A percentile compares a stretch with the other conserved stretches of the same genome.
Evolutionary conservation across 2,888 invertebrate species (phyloP).

Genomic region (Rotaria magnacalcarata): DNA sequence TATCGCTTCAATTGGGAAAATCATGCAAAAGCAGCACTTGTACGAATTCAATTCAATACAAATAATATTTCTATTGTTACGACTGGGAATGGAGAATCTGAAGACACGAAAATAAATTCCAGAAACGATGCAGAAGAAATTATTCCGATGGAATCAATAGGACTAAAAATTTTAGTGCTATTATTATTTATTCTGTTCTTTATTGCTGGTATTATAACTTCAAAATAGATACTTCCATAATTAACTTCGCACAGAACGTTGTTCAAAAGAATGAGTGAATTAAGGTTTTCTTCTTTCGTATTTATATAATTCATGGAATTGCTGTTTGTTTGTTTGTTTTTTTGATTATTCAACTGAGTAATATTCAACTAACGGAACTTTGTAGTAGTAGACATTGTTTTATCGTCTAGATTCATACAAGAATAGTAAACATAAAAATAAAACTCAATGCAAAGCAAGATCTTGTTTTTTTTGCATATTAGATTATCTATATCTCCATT

Average conservation of each 20-base stretch:
- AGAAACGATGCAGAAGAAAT: background rate
- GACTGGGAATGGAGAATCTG: background rate
- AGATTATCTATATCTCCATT: too few relatives aligned
- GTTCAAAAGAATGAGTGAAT: too few relatives aligned
- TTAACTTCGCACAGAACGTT: background rate
- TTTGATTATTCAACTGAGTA: too few relatives aligned
- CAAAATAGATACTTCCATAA: background rate
- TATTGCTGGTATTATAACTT: background rate
- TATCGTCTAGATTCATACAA: too few relatives aligned
- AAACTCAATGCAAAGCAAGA: too few relatives aligned
- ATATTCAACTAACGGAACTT: too few relatives aligned
- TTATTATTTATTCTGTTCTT: background rate
- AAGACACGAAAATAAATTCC: background rate
- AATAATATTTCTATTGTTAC: background rate
- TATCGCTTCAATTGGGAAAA: background rate
- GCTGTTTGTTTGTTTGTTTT: too few relatives aligned
- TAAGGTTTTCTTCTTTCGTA: too few relatives aligned
- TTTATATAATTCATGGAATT: too few relatives aligned
- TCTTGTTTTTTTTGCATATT: too few relatives aligned
- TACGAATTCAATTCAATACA: background rate
- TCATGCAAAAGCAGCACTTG: background rate
- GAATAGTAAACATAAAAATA: too few relatives aligned
- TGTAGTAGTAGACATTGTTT: too few relatives aligned
- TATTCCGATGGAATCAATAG: background rate
- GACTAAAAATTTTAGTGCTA: background rate